Evolutionary conservation across 2,113 vertebrate species (phyloP), one percentile per base, ranked within the genome.

Genomic region (Mastomys coucha): DNA sequence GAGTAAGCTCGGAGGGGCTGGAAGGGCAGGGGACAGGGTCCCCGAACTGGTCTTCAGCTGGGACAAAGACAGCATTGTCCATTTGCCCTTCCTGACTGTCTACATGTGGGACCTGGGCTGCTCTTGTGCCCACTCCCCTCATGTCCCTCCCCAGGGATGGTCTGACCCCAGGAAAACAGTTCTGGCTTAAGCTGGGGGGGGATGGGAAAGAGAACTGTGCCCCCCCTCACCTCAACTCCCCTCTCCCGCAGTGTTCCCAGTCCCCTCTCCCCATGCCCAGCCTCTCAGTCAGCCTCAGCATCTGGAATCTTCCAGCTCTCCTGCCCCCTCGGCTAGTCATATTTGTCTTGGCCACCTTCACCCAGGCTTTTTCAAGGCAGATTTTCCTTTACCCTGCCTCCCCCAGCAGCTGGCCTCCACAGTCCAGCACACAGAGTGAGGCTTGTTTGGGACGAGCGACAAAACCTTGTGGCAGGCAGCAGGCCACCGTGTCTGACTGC

Each of bases 311-410:
- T 97, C 96, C 98, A 98, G 97, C 10, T 51, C 86, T 97, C 96
- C 96, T 96, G 96, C 84, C 96, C 80, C 84, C 0, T 97, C 94
- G 93, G 78, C 97, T 89, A 78, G 49, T 1, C 20, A 33, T 98
- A 90, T 98, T 98, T 98, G 96, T 97, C 93, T 98, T 98, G 98
- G 98, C 98, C 0, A 0, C 86, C 92, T 96, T 0, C 0, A 87
- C 97, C 91, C 75, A 78, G 51, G 20, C 89, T 97, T 95, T 95
- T 97, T 98, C 94, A 81, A 93, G 94, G 80, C 95, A 96, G 88
- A 86, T 96, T 97, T 98, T 93, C 69, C 97, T 51, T 98, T 97
- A 95, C 98, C 89, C 96, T 89, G 81, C 93, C 95, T 91, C 94
- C 93, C 91, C 97, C 72, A 45, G 97, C 95, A 92, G 87, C 63